These are phyloP conservation scores for Hetaerina titia DNA, from an alignment of 2,888 invertebrate genomes.

Conservation along the genomic window DNA sequence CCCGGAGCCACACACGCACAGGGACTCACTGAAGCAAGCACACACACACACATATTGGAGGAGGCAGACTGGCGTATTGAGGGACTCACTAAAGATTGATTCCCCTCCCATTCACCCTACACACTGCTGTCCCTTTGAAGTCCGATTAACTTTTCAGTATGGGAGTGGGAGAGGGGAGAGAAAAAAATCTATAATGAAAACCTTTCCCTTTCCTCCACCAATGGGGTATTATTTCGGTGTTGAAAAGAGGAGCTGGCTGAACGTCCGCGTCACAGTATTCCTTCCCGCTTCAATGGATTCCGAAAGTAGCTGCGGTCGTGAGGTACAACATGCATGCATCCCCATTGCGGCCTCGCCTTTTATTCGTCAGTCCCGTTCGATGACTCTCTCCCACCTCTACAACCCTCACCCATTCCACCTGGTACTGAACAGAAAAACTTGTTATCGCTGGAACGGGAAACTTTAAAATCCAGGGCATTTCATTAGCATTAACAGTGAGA, in stretches of 20 bases:
- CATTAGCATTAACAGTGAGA: background rate
- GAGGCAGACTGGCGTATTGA: too few relatives aligned
- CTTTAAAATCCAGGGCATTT: background rate
- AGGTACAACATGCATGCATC: too few relatives aligned
- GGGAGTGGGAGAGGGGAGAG: background rate
- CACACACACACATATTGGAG: too few relatives aligned
- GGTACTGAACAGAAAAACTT: background rate
- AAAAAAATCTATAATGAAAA: background rate
- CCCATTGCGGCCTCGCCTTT: too few relatives aligned
- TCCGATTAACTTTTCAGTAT: background rate
- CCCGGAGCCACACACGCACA: too few relatives aligned
- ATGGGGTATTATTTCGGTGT: background rate
- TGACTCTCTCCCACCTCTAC: too few relatives aligned
- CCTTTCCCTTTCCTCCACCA: background rate
- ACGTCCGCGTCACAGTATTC: background rate
- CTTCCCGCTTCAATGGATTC: background rate
- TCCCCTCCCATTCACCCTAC: background rate
- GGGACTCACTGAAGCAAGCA: too few relatives aligned
- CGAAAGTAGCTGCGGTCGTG: background rate
- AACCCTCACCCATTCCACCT: too few relatives aligned
- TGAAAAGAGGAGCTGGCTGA: background rate
- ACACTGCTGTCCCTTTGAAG: background rate
- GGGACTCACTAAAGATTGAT: background rate
- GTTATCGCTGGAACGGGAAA: background rate
- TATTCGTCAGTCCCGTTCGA: too few relatives aligned